These are phyloP conservation scores for Mythimna pallens DNA, from an alignment of 2,888 invertebrate species.

Conservation along the genomic window DNA sequence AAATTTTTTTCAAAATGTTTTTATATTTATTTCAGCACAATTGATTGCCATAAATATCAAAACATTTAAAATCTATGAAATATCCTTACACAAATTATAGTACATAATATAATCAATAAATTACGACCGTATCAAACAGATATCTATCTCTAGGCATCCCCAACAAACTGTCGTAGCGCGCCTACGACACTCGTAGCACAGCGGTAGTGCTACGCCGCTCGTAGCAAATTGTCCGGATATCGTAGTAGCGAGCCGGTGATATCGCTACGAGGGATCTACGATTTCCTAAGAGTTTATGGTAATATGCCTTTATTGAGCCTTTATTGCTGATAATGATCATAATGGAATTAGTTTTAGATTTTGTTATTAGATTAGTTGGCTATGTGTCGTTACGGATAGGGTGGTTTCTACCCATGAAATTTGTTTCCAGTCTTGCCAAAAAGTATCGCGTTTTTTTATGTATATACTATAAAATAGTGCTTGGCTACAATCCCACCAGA, in stretches of 20 bases:
- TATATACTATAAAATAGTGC: too few species aligned
- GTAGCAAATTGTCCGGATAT: constrained; percentile 61
- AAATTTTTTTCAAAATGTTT: neutral
- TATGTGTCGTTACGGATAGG: neutral
- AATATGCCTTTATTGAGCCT: neutral
- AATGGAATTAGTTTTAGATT: neutral
- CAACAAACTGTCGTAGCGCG: constrained; percentile 24
- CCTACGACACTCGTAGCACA: constrained; percentile 51
- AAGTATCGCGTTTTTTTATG: too few species aligned
- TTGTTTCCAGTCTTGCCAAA: neutral
- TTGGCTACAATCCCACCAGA: too few species aligned
- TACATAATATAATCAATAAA: constrained; percentile 15
- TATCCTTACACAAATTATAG: neutral
- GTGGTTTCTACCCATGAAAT: neutral
- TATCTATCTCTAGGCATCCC: constrained; percentile 4
- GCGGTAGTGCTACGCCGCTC: constrained; percentile 45
- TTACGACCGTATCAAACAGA: neutral
- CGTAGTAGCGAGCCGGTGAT: constrained; percentile 43
- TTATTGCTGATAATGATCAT: neutral
- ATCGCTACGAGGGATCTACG: constrained; percentile 55
- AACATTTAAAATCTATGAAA: neutral
- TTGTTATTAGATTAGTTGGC: neutral
- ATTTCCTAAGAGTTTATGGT: constrained; percentile 40
- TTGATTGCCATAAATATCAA: neutral
- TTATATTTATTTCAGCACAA: neutral